Conservation (phyloP, 2,113 vertebrate species). For the Suricata suricatta region DNA sequence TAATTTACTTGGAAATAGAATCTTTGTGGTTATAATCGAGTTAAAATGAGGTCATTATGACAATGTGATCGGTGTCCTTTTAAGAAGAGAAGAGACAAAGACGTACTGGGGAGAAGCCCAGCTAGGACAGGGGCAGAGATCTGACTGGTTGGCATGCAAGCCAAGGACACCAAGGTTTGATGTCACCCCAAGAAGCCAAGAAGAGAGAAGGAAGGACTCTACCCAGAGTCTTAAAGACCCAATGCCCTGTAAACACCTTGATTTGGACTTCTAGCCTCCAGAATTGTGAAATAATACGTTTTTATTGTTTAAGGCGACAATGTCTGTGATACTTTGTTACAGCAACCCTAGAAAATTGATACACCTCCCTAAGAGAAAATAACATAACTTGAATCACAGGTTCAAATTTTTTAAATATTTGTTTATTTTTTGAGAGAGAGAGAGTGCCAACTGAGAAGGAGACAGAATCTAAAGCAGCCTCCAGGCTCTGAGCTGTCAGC, state of each 20-base stretch:
- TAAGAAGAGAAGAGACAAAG: neutral
- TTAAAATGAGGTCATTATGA: neutral
- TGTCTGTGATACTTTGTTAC: neutral
- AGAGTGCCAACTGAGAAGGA: too few species aligned
- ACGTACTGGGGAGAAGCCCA: neutral
- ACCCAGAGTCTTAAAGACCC: neutral
- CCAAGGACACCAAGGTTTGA: neutral
- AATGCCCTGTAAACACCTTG: neutral
- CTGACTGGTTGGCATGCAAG: too few species aligned
- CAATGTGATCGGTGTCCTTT: neutral
- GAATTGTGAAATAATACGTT: neutral
- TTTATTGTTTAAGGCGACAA: neutral
- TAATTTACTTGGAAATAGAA: neutral
- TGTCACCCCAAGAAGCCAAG: neutral
- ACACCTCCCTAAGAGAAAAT: neutral
- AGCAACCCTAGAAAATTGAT: neutral
- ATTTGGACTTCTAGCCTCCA: neutral
- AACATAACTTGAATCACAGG: neutral
- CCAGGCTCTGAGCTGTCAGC: too few species aligned
- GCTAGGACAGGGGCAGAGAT: accelerated
- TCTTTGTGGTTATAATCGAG: neutral
- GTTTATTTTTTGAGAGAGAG: too few species aligned
- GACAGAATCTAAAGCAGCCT: too few species aligned
- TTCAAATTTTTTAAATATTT: too few species aligned
- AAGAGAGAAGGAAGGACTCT: neutral